Percentiles rank a stretch among this genome's conserved stretches.
Conservation (phyloP, 2,888 invertebrate genomes). For the Cosmia trapezina region DNA sequence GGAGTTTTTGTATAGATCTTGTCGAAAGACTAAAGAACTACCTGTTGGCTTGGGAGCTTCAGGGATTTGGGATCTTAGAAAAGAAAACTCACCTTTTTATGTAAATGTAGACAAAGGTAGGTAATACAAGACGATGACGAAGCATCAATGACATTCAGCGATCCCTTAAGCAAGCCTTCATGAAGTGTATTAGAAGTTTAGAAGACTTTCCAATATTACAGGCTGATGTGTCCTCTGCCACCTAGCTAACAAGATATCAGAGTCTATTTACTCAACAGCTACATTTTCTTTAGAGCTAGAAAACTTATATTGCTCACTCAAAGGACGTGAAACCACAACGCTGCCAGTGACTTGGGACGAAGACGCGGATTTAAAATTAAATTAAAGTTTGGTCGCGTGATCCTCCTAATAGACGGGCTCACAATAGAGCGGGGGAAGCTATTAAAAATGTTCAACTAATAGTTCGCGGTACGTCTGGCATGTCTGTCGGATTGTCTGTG, state of each 20-base stretch:
- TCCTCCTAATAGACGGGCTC: slow-evolving; percentile 50
- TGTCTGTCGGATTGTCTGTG: slow-evolving; percentile 25
- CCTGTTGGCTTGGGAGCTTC: not conserved
- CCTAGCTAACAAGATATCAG: not conserved
- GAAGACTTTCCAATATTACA: not conserved
- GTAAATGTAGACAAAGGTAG: not conserved
- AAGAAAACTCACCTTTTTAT: not conserved
- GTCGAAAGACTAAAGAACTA: not conserved
- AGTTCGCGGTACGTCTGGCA: slow-evolving; percentile 41
- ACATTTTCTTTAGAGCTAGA: slow-evolving; percentile 4
- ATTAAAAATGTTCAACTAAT: slow-evolving; percentile 61
- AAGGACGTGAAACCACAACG: slow-evolving; percentile 16
- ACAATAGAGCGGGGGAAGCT: slow-evolving; percentile 51
- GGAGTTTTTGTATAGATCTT: not conserved
- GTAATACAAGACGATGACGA: slow-evolving; percentile 9
- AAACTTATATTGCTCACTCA: slow-evolving; percentile 12
- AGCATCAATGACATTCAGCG: not conserved
- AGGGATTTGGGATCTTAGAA: not conserved
- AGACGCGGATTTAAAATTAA: slow-evolving; percentile 59
- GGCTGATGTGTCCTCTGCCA: not conserved
- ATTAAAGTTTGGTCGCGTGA: slow-evolving; percentile 60
- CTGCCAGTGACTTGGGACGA: slow-evolving; percentile 27
- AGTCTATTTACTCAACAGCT: not conserved
- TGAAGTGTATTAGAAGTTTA: not conserved
- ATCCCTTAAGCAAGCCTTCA: not conserved